Percentiles rank a stretch among this genome's conserved stretches.
Conservation (phyloP, 2,797 vertebrate species). For the Coracias cyanogaster region DNA sequence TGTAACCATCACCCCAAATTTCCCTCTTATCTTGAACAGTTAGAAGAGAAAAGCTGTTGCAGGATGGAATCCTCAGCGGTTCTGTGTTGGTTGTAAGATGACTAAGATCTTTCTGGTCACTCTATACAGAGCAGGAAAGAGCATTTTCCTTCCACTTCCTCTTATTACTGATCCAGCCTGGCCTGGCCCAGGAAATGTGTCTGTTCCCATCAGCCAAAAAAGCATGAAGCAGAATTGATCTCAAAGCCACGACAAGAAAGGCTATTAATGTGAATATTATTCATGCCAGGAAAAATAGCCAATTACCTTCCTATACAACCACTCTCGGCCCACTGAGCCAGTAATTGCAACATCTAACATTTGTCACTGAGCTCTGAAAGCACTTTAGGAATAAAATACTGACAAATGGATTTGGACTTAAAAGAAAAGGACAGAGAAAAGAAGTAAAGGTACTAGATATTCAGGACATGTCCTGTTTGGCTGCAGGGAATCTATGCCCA, state of each 20-base stretch:
- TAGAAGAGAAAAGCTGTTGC: not conserved
- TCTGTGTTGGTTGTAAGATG: not conserved
- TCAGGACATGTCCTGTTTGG: not conserved
- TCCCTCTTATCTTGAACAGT: not conserved
- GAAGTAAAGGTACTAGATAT: not conserved
- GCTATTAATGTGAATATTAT: constrained; percentile 55
- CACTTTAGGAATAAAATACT: constrained; percentile 4
- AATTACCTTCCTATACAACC: constrained; percentile 60
- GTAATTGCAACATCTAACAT: constrained; percentile 58
- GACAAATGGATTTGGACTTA: constrained; percentile 1
- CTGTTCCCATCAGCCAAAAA: not conserved
- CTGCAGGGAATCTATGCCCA: not conserved
- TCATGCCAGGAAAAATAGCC: constrained; percentile 68
- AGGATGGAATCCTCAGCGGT: not conserved
- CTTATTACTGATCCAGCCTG: not conserved
- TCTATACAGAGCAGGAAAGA: not conserved
- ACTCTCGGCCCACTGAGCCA: constrained; percentile 49
- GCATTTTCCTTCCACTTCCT: not conserved
- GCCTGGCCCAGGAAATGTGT: not conserved
- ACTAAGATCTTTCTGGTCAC: not conserved
- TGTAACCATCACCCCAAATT: not conserved
- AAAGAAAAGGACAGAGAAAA: not conserved
- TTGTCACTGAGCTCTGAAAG: constrained; percentile 35
- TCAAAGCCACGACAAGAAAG: not conserved
- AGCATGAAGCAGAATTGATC: not conserved